phyloP scores from a whole-genome alignment of 23 tunicate species.

The Aplidium turbinatum region DNA sequence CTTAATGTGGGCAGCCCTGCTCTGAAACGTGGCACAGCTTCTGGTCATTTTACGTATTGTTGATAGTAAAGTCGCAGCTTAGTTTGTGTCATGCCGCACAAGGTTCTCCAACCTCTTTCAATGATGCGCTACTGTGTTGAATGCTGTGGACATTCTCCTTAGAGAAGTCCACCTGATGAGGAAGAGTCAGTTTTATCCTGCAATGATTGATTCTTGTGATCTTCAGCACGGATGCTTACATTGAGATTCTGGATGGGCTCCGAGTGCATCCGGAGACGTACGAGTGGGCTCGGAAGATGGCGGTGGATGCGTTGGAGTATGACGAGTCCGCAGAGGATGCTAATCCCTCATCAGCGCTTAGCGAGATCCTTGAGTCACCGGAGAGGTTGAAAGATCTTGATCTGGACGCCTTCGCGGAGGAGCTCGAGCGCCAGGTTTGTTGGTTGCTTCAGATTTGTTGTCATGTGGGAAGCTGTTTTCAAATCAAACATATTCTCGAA shows the following conservation, averaged over 20 bases:
- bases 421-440: slow-evolving; percentile 87
- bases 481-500: too few species aligned
- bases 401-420: slow-evolving; percentile 95
- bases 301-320: slow-evolving; percentile 91
- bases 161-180: too few species aligned
- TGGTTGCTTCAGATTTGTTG: too few species aligned
- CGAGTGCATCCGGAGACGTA: slow-evolving; percentile 98
- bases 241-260: slow-evolving; percentile 92
- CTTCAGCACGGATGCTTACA: slow-evolving; percentile 77
- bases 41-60: too few species aligned
- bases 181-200: too few species aligned
- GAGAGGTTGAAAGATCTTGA: slow-evolving; percentile 93
- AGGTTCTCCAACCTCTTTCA: too few species aligned
- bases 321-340: slow-evolving; percentile 95
- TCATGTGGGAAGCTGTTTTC: too few species aligned
- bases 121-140: background rate
- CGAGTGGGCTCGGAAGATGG: slow-evolving; percentile 99
- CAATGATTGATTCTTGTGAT: too few species aligned
- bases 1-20: too few species aligned
- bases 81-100: too few species aligned
- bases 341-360: slow-evolving; percentile 79
- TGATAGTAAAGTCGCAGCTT: too few species aligned
- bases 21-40: too few species aligned
- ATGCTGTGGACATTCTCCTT: background rate
- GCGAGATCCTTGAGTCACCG: slow-evolving; percentile 87